Evolutionary conservation across 2,888 invertebrate genomes (phyloP).

Genomic region (Tolmerus cingulatus): DNA sequence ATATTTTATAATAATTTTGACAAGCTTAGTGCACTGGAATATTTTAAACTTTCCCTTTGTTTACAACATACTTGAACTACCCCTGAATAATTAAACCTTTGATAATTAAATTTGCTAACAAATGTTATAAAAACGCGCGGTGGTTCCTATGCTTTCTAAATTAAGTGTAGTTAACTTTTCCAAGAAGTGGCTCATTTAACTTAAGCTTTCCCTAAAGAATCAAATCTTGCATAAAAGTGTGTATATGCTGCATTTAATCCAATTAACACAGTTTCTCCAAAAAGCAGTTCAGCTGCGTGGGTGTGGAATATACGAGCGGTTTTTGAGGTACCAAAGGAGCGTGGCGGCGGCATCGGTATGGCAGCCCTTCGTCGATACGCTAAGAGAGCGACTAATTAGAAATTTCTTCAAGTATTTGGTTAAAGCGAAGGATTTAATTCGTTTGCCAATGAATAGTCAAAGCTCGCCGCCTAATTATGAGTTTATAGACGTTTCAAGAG

Average conservation of each 20-base stretch:
- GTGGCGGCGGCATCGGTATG: neutral
- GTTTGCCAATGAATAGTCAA: neutral
- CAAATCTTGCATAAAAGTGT: neutral
- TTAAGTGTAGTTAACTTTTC: neutral
- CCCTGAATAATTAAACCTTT: neutral
- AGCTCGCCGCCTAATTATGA: neutral
- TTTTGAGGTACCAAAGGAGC: neutral
- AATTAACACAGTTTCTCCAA: neutral
- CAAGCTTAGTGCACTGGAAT: too few species aligned
- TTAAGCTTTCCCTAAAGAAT: neutral
- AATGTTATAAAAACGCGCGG: neutral
- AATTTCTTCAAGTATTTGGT: neutral
- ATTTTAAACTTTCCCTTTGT: too few species aligned
- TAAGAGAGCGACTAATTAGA: neutral
- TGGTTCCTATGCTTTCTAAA: neutral
- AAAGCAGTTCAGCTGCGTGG: neutral
- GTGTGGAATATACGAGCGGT: neutral
- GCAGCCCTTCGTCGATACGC: neutral
- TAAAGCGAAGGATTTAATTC: neutral
- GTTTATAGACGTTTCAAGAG: neutral
- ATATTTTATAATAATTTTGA: too few species aligned
- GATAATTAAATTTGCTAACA: neutral
- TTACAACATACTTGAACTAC: neutral
- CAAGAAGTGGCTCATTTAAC: neutral
- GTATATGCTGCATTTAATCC: neutral